Evolutionary conservation across 2,888 invertebrate genomes (phyloP).

Genomic region (Baccha elongata): DNA sequence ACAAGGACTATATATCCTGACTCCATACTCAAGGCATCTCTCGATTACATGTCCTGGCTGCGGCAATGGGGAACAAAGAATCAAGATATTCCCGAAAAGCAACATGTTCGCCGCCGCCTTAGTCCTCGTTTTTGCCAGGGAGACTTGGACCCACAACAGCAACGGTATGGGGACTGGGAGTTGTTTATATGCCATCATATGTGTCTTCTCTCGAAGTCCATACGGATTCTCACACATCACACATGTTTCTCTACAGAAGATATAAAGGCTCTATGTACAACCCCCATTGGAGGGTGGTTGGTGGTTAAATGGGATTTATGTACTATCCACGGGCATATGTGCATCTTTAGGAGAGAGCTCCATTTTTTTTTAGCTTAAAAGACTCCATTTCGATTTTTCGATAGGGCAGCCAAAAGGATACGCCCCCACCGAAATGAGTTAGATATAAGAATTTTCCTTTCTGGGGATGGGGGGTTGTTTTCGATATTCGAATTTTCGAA

Average conservation of each 20-base stretch:
- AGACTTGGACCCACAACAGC: slow-evolving; percentile 26
- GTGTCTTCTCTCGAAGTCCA: slow-evolving; percentile 80
- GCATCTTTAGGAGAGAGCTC: slow-evolving; percentile 76
- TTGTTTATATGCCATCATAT: slow-evolving; percentile 82
- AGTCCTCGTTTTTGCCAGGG: slow-evolving; percentile 50
- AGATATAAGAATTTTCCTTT: slow-evolving; percentile 15
- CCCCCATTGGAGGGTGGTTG: slow-evolving; percentile 71
- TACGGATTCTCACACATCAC: slow-evolving; percentile 83
- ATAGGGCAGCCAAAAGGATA: slow-evolving; percentile 77
- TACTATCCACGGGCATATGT: slow-evolving; percentile 77
- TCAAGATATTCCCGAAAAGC: slow-evolving; percentile 74
- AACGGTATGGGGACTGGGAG: slow-evolving; percentile 69
- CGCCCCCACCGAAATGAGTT: slow-evolving; percentile 43
- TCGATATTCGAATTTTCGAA: slow-evolving; percentile 52
- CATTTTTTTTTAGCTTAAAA: slow-evolving; percentile 53
- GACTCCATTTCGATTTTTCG: slow-evolving; percentile 81
- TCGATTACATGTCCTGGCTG: slow-evolving; percentile 71
- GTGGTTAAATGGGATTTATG: slow-evolving; percentile 66
- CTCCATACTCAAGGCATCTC: slow-evolving; percentile 70
- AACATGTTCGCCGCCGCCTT: slow-evolving; percentile 73
- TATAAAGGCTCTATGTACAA: slow-evolving; percentile 71
- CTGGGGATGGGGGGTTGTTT: slow-evolving; percentile 26
- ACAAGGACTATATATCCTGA: slow-evolving; percentile 63
- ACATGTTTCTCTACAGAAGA: slow-evolving; percentile 80
- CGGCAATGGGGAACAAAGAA: slow-evolving; percentile 65